Base-by-base conservation (phyloP, 1,140 invertebrate species). In the Zaprionus capensis region DNA sequence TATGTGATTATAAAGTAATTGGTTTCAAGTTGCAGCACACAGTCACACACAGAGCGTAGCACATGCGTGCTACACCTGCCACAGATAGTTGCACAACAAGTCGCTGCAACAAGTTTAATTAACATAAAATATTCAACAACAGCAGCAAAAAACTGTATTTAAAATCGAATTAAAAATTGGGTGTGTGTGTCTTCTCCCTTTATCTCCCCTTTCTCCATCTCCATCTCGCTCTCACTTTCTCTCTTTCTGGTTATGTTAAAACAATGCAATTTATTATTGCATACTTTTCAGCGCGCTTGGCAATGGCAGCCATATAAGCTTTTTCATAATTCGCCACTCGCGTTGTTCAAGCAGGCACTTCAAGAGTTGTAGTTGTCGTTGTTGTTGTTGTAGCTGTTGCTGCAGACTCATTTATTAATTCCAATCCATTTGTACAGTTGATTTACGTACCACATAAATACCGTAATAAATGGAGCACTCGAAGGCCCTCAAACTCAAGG, bases 391-490 rank as follows among this genome's bases (percentile, higher is more conserved):
- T 26, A 17, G 61, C 38, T 12, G 20, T 41, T 61, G 57, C 75
- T 72, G 70, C 63, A 71, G 76, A 82, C 80, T 79, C 85, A 90
- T 90, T 90, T 90, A 90, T 90, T 90, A 90, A 90, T 90, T 90
- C 85, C 85, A 80, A 90, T 88, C 85, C 85, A 90, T 90, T 90
- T 90, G 76, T 81, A 77, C 62, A 80, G 76, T 80, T 90, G 85
- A 90, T 90, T 90, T 90, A 90, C 85, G 85, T 62, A 67, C 55
- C 70, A 74, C 79, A 90, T 90, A 90, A 90, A 90, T 85, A 73
- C 70, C 76, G 76, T 85, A 82, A 90, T 90, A 90, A 90, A 90
- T 85, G 76, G 70, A 85, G 81, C 85, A 58, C 72, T 84, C 73
- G 76, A 76, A 76, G 63, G 65, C 79, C 78, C 76, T 70, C 70